Base-by-base conservation (phyloP, 2,888 invertebrate genomes). In the Galeruca laticollis region DNA sequence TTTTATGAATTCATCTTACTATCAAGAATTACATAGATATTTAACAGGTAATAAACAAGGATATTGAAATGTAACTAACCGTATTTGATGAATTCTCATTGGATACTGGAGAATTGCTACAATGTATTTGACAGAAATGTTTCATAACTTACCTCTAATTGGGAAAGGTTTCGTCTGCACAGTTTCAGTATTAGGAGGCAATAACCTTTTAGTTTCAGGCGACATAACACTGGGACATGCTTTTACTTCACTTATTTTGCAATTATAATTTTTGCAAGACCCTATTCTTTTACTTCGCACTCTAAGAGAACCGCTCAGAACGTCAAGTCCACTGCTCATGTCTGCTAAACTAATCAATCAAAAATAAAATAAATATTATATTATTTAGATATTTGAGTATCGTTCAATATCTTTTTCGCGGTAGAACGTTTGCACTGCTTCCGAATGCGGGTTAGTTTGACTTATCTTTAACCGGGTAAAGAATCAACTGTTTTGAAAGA, bases 131-230 rank as follows among this genome's bases (percentile, higher is more conserved):
- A 37, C 18, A 59, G 9, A 31, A 31, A 10, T 59, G 33, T 60
- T 21, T 35, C 11, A 60, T 21, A 57, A 78, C 86, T 86, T 87
- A 94, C 94, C 93, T 88, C 94, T 89, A 77, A 95, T 92, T 35
- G 95, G 95, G 86, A 95, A 95, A 71, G 95, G 95, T 87, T 95
- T 95, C 52, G 95, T 95, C 89, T 94, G 93, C 62, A 95, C 93
- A 56, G 95, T 95, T 83, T 94, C 94, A 70, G 93, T 91, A 10
- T 93, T 93, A 61, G 94, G 94, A 70, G 94, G 93, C 82, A 92
- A 84, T 74, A 92, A 87, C 81, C 90, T 87, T 82, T 90, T 89
- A 9, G 89, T 90, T 83, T 90, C 90, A 69, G 89, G 88, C 18
- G 92, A 92, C 92, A 92, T 92, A 8, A 88, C 90, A 86, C 91